Evolutionary conservation across 2,113 vertebrate genomes (phyloP), one percentile per base, ranked within the genome.

Genomic region (Struthidea cinerea): DNA sequence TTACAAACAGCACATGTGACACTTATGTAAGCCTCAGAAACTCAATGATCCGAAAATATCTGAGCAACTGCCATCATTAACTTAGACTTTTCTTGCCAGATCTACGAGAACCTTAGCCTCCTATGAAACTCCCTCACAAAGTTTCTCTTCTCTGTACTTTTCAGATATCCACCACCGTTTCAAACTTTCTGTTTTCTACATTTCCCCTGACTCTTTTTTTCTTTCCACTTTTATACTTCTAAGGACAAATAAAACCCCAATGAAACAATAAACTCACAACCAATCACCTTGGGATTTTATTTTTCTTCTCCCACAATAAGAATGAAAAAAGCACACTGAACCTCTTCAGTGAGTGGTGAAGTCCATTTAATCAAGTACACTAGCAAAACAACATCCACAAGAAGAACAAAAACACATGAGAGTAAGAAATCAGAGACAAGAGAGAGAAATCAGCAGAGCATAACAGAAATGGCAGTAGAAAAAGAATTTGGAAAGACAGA

Each of bases 1-100:
- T 92, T 92, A 90, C 79, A 84, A 77, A 86, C 1, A 6, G 42
- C 35, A 63, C 82, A 89, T 6, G 44, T 83, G 90, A 94, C 83
- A 50, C n/a, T 96, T 97, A 92, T 1, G n/a, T 75, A 96, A 95
- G 83, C 83, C 71, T 70, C 52, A 61, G 44, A 83, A 81, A 59
- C 83, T 70, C 75, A 3, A 53, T 46, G 83, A 88, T 59, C 86
- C 1, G 7, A 93, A 96, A 95, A 90, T 88, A 95, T 63, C 79
- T 57, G 37, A 89, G 86, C 71, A 81, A 94, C 64, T 76, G 79
- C 59, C 73, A 90, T 14, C 59, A 78, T 16, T 80, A 94, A 74
- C 79, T 74, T 76, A 59, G 3, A 68, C 28, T 50, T 80, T 74
- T 60, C 88, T 92, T 92, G 33, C 17, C 33, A 89, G 50, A 57